Evolutionary conservation across 2,113 vertebrate species (phyloP).

Genomic region (Bos indicus): DNA sequence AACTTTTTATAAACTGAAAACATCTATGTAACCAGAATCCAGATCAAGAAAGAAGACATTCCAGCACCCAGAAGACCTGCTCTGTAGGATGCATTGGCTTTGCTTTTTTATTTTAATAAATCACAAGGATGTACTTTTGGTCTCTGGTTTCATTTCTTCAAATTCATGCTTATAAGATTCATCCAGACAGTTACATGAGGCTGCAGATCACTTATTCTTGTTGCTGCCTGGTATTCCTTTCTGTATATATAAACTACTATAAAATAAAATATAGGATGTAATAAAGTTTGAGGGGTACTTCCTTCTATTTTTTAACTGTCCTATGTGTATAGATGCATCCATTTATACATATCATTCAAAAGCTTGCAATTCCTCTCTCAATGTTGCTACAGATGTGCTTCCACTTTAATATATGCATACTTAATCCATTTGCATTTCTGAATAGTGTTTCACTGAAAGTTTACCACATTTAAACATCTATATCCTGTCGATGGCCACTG

Average conservation of each 20-base stretch:
- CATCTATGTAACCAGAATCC: not conserved
- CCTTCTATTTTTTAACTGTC: not conserved
- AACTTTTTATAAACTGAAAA: not conserved
- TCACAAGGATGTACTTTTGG: not conserved
- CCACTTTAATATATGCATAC: not conserved
- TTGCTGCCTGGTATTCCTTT: not conserved
- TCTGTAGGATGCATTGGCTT: not conserved
- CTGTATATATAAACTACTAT: not conserved
- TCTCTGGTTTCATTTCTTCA: not conserved
- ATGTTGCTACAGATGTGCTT: not conserved
- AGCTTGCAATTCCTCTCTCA: not conserved
- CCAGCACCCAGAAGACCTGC: not conserved
- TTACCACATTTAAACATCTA: not conserved
- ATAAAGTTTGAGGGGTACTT: not conserved
- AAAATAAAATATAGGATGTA: not conserved
- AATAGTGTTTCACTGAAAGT: not conserved
- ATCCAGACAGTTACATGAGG: not conserved
- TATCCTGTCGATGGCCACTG: not conserved
- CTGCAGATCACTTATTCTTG: not conserved
- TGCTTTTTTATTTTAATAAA: not conserved
- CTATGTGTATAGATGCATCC: not conserved
- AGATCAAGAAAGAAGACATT: not conserved
- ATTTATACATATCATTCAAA: not conserved
- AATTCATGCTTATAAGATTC: not conserved
- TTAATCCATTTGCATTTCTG: not conserved